Percentiles rank a stretch among this genome's conserved stretches.
Conservation (phyloP, 2,888 invertebrate species). For the Drosophila mimica region DNA sequence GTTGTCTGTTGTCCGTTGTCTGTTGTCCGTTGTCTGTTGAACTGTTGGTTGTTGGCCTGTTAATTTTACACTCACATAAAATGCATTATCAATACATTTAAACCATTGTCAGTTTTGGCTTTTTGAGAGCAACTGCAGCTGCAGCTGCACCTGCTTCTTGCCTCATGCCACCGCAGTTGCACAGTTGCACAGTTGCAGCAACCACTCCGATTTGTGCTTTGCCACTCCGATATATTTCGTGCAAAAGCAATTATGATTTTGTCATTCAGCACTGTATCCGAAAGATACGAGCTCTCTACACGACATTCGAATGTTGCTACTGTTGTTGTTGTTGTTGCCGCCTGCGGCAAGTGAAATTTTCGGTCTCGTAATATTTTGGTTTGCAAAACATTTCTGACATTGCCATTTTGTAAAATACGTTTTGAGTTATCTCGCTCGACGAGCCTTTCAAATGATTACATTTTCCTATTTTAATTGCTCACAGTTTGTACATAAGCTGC, state of each 20-base stretch:
- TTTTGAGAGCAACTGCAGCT: neutral
- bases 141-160: neutral
- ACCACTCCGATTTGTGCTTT: slow-evolving; percentile 32
- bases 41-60: slow-evolving; percentile 48
- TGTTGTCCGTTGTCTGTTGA: slow-evolving; percentile 11
- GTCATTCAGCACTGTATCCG: slow-evolving; percentile 65
- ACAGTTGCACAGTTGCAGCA: neutral
- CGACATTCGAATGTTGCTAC: slow-evolving; percentile 43
- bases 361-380: neutral
- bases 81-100: slow-evolving; percentile 82
- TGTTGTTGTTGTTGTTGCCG: slow-evolving; percentile 11
- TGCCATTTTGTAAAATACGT: slow-evolving; percentile 51
- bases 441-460: slow-evolving; percentile 50
- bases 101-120: slow-evolving; percentile 72
- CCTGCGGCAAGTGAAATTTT: slow-evolving; percentile 1
- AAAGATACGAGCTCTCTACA: slow-evolving; percentile 64
- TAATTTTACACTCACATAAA: slow-evolving; percentile 76
- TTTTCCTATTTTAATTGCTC: slow-evolving; percentile 31
- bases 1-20: slow-evolving; percentile 20
- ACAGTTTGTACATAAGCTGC: neutral
- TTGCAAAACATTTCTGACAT: slow-evolving; percentile 57
- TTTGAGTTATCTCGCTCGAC: slow-evolving; percentile 61
- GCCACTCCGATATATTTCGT: slow-evolving; percentile 69
- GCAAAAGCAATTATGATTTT: slow-evolving; percentile 82
- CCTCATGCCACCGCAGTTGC: neutral